Base-by-base conservation (phyloP, 2,113 vertebrate genomes). In the Tretioscincus oriximinensis region DNA sequence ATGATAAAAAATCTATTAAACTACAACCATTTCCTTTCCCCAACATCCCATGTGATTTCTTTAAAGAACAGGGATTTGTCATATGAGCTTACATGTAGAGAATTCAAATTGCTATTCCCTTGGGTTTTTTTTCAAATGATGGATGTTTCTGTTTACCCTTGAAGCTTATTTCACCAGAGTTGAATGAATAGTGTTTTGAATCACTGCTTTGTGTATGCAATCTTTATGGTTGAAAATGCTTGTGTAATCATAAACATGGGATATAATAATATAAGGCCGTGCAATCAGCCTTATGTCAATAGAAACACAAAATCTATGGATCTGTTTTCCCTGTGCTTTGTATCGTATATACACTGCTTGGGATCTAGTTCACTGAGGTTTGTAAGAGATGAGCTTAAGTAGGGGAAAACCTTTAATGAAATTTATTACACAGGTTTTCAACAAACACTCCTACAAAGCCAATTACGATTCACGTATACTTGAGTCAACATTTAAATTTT, bases 131-230 rank as follows among this genome's bases (percentile, higher is more conserved):
- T 49, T 41, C 63, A 3, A 26, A 29, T 77, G 75, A 77, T 51
- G 45, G 63, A 77, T 66, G 63, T 26, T 66, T 77, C 41, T 77
- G 75, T 77, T 77, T 77, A 66, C 58, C 16, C 63, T 77, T 66
- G 45, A 14, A 61, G 26, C 63, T 77, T 16, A 49, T 61, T 49
- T 66, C 41, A 66, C 41, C 16, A 47, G 61, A 18, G 8, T 77
- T 61, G 26, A 77, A 29, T 41, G 31, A 41, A 35, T 29, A 77
- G 63, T 29, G 63, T 49, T 66, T 70, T 66, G 45, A 64, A 41
- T 73, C 71, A 58, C 45, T 77, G 26, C 66, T n/a, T 77, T 22
- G 26, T 29, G 9, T 49, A 49, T 66, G 63, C 41, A 77, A 28
- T 14, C 41, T 77, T 49, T 20, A 66, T 77, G 75, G n/a, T 9